These are phyloP conservation scores for Bathynomus jamesi DNA, from an alignment of 1,140 invertebrate species.

Conservation along the genomic window DNA sequence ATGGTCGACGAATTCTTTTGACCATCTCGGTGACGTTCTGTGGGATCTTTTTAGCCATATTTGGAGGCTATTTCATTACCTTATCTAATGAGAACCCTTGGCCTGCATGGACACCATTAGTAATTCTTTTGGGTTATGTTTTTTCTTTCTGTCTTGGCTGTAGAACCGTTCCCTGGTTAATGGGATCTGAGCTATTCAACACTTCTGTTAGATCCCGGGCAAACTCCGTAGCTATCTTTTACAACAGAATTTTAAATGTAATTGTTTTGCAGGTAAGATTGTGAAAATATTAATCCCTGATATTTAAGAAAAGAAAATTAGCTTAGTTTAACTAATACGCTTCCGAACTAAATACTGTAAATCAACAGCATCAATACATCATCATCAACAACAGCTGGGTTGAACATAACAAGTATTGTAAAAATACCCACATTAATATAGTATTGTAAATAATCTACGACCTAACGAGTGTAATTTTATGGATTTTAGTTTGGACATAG, in stretches of 20 bases:
- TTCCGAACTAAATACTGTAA: too few relatives aligned
- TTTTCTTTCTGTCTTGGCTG: constrained; percentile 22
- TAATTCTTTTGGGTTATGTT: constrained; percentile 8
- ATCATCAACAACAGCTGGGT: too few relatives aligned
- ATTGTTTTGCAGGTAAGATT: constrained; percentile 18
- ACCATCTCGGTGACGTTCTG: background rate
- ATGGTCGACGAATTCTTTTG: constrained; percentile 19
- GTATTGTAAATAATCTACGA: too few relatives aligned
- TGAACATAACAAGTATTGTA: too few relatives aligned
- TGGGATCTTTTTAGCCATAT: background rate
- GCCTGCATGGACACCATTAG: constrained; percentile 20
- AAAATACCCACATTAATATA: too few relatives aligned
- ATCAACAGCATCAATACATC: too few relatives aligned
- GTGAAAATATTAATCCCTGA: background rate
- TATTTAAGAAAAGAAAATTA: background rate
- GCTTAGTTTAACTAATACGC: too few relatives aligned
- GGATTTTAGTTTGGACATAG: too few relatives aligned
- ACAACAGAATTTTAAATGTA: constrained; percentile 20
- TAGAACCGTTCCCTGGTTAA: constrained; percentile 20
- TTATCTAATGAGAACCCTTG: background rate
- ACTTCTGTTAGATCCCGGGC: constrained; percentile 24
- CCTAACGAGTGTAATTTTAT: too few relatives aligned
- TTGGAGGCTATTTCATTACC: background rate
- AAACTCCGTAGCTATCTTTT: constrained; percentile 15
- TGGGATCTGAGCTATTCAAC: constrained; percentile 24